A percentile compares a stretch with the other conserved stretches of the same genome.
phyloP scores from a whole-genome alignment of 2,113 vertebrate species.

The Trochalopteron elliotii region DNA sequence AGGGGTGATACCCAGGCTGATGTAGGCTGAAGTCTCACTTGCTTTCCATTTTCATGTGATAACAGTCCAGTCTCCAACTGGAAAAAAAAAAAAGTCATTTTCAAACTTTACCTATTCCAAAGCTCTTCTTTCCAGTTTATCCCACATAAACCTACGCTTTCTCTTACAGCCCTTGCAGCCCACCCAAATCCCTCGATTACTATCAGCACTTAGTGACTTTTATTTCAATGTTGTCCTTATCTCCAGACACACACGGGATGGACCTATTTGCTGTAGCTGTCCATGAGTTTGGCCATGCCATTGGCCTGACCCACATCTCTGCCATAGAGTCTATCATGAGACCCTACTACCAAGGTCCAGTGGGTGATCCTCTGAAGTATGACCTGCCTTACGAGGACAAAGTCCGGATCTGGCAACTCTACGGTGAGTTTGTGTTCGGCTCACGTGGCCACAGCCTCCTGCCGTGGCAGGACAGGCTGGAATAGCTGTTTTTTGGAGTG shows the following conservation, averaged over 20 bases:
- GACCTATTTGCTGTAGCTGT: constrained; percentile 95
- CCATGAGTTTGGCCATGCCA: constrained; percentile 96
- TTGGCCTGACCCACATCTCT: constrained; percentile 91
- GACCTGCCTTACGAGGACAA: constrained; percentile 92
- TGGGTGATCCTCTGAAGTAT: constrained; percentile 93
- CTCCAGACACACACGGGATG: constrained; percentile 86
- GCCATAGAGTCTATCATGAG: constrained; percentile 92
- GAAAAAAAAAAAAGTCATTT: not conserved
- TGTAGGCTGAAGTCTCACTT: not conserved
- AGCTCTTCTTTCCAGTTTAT: not conserved
- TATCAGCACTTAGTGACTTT: not conserved
- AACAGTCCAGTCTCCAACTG: not conserved
- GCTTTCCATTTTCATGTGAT: not conserved
- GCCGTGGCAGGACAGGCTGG: not conserved
- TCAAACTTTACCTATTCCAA: not conserved
- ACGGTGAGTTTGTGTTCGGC: constrained; percentile 74
- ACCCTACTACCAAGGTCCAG: constrained; percentile 94
- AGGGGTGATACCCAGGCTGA: not conserved
- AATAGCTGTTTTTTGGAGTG: not conserved
- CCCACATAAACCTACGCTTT: not conserved
- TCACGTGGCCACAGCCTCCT: accelerated
- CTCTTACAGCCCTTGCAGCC: not conserved
- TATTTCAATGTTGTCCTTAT: not conserved
- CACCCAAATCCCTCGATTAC: not conserved
- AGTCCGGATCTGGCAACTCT: constrained; percentile 94